Evolutionary conservation across 2,797 vertebrate species (phyloP).

Genomic region (Diplodus puntazzo): DNA sequence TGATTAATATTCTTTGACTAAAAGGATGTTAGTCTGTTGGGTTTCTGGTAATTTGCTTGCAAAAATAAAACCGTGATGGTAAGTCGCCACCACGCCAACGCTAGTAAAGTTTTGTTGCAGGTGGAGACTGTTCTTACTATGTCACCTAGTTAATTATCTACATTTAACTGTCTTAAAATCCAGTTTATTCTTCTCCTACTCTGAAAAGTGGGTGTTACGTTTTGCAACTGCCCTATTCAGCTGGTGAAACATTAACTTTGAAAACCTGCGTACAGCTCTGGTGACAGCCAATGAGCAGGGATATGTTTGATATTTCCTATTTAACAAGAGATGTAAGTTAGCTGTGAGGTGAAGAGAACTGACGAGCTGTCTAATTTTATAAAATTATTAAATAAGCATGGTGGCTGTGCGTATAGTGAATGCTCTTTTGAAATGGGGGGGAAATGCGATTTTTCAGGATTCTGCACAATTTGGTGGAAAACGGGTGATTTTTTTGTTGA

Average conservation of each 20-base stretch:
- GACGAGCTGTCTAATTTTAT: too few species aligned
- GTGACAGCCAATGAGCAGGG: not conserved
- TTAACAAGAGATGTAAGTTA: not conserved
- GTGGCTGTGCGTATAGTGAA: not conserved
- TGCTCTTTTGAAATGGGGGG: not conserved
- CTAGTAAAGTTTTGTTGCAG: not conserved
- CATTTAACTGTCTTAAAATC: slow-evolving; percentile 3
- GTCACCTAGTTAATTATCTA: slow-evolving; percentile 29
- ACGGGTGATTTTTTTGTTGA: not conserved
- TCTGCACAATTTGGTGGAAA: not conserved
- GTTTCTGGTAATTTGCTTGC: not conserved
- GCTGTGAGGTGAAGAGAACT: too few species aligned
- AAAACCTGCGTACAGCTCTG: not conserved
- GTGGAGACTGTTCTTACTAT: not conserved
- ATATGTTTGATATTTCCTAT: not conserved
- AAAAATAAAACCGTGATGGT: fast-evolving
- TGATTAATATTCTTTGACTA: not conserved
- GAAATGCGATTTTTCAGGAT: not conserved
- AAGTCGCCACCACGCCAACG: not conserved
- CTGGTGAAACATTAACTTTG: slow-evolving; percentile 21
- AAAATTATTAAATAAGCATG: not conserved
- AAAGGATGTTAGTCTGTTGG: not conserved
- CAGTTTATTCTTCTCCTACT: not conserved
- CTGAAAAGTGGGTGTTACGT: not conserved
- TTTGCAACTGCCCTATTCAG: not conserved